Base-by-base conservation (phyloP, 1,140 invertebrate genomes). In the Drosophila chauvacae region DNA sequence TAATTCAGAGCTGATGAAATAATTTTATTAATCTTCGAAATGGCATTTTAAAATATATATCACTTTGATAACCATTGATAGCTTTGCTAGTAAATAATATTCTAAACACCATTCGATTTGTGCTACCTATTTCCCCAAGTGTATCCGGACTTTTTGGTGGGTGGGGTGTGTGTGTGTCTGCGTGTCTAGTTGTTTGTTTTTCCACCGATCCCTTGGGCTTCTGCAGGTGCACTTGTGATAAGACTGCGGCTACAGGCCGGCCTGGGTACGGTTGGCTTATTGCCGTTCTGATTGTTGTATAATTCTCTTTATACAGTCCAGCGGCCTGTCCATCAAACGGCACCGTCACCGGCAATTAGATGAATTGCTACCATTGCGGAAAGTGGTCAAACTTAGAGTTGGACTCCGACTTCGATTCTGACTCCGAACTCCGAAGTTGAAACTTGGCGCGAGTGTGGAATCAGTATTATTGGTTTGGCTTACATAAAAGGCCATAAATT, bases 401-500 rank as follows among this genome's bases (percentile, higher is more conserved):
- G 33, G 57, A 42, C 28, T 48, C 14, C 42, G 57, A 47, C 45
- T 37, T 11, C 39, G 60, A 42, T 26, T 48, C 14, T 35, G 35
- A 69, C 59, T 41, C 23, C 62, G 45, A 71, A 70, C 57, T 60
- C 55, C 30, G 0, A 51, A 61, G 56, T 55, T 42, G 42, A 72
- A 69, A 72, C 53, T 56, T 56, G 53, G 53, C 57, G 56, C 69
- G 70, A 60, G 68, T 73, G 48, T 76, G 73, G 70, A 51, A 73
- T 73, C 75, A 77, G 63, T 77, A 77, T 79, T 80, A 80, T 79
- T 80, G 77, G 69, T 74, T 79, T 80, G 77, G 80, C 80, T 64
- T 66, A 77, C 84, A 88, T 90, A 88, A 88, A 88, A 90, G 84
- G 84, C 85, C 85, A 88, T 88, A 88, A 88, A 88, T 88, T 88